phyloP scores from a whole-genome alignment of 1,140 invertebrate genomes.

The Rhizoglyphus robini region DNA sequence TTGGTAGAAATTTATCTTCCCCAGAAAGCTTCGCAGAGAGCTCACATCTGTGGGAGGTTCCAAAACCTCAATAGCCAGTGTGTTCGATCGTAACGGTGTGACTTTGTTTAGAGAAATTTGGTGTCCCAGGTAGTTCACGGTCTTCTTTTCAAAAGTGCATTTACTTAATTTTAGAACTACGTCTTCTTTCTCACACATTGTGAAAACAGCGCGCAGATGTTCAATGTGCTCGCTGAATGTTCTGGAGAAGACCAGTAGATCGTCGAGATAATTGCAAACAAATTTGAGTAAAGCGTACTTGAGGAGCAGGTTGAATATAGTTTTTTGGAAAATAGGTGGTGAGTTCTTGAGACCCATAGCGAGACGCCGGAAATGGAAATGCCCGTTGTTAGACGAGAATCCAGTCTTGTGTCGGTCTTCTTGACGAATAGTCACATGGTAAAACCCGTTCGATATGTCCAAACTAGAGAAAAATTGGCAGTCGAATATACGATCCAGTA shows the following conservation, averaged over 20 bases:
- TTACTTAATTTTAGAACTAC: neutral
- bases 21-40: no score
- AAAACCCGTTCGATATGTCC: slow-evolving; percentile 33
- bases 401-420: slow-evolving; percentile 33
- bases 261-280: slow-evolving; percentile 14
- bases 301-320: neutral
- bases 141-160: neutral
- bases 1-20: no score
- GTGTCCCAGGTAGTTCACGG: slow-evolving; percentile 6
- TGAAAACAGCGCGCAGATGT: neutral
- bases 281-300: neutral
- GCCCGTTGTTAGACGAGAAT: slow-evolving; percentile 31
- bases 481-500: slow-evolving; percentile 30
- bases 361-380: slow-evolving; percentile 28
- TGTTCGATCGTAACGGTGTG: neutral
- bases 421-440: slow-evolving; percentile 30
- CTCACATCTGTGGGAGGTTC: neutral
- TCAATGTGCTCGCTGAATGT: slow-evolving; percentile 22
- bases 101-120: neutral
- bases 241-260: slow-evolving; percentile 22
- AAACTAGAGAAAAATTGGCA: slow-evolving; percentile 31
- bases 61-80: neutral
- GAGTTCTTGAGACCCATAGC: slow-evolving; percentile 24
- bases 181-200: neutral
- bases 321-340: slow-evolving; percentile 19